Evolutionary conservation across 2,888 invertebrate genomes (phyloP), one percentile per base, ranked within the genome.

Genomic region (Xanthia icteritia): DNA sequence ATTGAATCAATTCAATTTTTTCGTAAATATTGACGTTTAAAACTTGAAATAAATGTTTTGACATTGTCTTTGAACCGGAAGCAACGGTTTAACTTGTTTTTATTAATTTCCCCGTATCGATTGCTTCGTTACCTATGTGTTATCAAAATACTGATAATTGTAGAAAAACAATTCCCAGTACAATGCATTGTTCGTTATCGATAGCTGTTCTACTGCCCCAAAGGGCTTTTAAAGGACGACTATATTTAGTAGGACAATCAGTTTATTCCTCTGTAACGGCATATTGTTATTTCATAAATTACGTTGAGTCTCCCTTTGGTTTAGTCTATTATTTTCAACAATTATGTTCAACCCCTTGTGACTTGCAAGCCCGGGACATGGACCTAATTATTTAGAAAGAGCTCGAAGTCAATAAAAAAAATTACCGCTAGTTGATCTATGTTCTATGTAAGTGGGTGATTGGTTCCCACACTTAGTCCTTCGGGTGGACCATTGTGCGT

Each of bases 81-180:
- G 4, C 45, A 36, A 65, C 20, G 13, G 15, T 56, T 39, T 15
- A 48, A 31, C 17, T 9, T 67, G 20, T 61, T 51, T 51, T 23
- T 42, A n/a, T 31, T 54, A 13, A 60, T 56, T 78, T 67, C 61
- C 31, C 27, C 15, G 63, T 63, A 73, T 9, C 20, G 45, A 79
- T 79, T 56, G 36, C 42, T 36, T 17, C n/a, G 9, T 36, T 45
- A 66, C 36, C 23, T 20, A 23, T 15, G 36, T 36, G 5, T 68
- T 80, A 79, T 80, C 69, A 61, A 51, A 48, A n/a, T 42, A 56
- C 61, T 61, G 81, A 80, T 75, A 66, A 74, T 66, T 66, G 36
- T 56, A 66, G 39, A 75, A 80, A 69, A 80, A 80, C 73, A 80
- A 65, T 61, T 70, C 81, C 36, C 6, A 15, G 75, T 66, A 80